Percentiles rank a stretch among this genome's conserved stretches.
These are phyloP conservation scores for Thamnaconus septentrionalis DNA, from an alignment of 2,113 vertebrate species.

Conservation along the genomic window DNA sequence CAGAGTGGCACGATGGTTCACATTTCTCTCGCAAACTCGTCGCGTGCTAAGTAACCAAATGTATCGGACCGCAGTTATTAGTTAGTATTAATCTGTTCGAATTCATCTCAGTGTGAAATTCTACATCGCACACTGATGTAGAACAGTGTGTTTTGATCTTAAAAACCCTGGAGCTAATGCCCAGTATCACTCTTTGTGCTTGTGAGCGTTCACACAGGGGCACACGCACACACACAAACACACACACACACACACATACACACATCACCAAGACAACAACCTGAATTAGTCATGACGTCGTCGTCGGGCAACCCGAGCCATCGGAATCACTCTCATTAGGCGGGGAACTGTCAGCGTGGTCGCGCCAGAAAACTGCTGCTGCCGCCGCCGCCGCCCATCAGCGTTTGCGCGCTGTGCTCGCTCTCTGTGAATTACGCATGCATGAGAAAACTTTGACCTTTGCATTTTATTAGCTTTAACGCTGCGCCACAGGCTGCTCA, in stretches of 20 bases:
- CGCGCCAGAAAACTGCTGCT: no score
- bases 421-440: conserved; percentile 14
- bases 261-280: conserved; percentile 58
- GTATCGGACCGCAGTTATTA: no score
- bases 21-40: no score
- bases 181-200: conserved; percentile 21
- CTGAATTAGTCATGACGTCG: conserved; percentile 50
- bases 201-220: conserved; percentile 10
- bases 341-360: conserved; percentile 18
- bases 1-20: no score
- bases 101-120: no score
- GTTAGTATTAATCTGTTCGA: no score
- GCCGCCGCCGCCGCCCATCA: background rate
- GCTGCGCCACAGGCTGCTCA: conserved; percentile 17
- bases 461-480: conserved; percentile 48
- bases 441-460: conserved; percentile 63
- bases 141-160: background rate
- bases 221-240: conserved; percentile 31
- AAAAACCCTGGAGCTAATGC: conserved; percentile 7
- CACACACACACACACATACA: conserved; percentile 28
- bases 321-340: conserved; percentile 35
- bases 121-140: no score
- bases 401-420: no score
- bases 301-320: conserved; percentile 48
- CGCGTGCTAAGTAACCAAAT: no score